phyloP scores from a whole-genome alignment of 2,113 vertebrate species.

The Xenopus laevis region DNA sequence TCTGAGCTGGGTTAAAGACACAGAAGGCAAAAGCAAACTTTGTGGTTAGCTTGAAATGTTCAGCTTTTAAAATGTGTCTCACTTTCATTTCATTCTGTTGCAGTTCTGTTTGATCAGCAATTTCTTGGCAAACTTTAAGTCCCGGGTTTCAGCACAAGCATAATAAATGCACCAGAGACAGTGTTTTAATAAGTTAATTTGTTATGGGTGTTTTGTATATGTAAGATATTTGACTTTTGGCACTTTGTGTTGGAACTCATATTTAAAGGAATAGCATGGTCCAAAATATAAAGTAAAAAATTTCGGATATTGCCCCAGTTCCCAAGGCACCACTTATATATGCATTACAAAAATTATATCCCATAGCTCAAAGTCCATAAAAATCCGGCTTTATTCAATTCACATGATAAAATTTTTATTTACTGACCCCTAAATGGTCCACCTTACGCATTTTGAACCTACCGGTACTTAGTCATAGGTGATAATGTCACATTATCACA shows the following conservation, averaged over 20 bases:
- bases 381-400: too few relatives aligned
- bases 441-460: too few relatives aligned
- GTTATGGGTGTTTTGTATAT: constrained; percentile 29
- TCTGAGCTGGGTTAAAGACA: constrained; percentile 29
- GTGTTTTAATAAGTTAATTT: constrained; percentile 42
- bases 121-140: constrained; percentile 29
- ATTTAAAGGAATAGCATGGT: neutral
- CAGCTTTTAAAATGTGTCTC: constrained; percentile 34
- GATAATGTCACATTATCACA: too few relatives aligned
- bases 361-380: too few relatives aligned
- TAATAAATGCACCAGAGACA: constrained; percentile 40
- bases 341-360: too few relatives aligned
- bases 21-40: constrained; percentile 40
- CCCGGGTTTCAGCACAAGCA: constrained; percentile 34
- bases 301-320: too few relatives aligned
- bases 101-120: constrained; percentile 36
- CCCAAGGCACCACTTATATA: too few relatives aligned
- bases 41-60: constrained; percentile 40
- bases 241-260: constrained; percentile 14
- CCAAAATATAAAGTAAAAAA: neutral
- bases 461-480: too few relatives aligned
- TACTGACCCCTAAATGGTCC: too few relatives aligned
- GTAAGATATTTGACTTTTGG: constrained; percentile 30
- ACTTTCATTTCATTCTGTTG: constrained; percentile 41
- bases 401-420: too few relatives aligned